Conservation (phyloP, 2,113 vertebrate genomes). For the Brachypteracias leptosomus region DNA sequence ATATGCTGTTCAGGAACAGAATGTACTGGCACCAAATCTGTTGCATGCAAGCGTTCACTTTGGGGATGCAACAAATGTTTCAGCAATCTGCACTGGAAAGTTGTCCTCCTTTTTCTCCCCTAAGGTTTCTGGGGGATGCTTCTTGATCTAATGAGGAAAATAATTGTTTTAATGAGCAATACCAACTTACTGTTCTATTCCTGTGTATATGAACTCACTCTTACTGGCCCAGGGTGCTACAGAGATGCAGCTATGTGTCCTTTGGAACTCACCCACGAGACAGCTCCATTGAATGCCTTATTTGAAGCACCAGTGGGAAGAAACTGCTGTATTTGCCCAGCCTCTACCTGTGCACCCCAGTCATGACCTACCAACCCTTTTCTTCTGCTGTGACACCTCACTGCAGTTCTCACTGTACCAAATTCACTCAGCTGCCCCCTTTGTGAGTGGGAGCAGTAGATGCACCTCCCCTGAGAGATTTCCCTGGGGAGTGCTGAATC, state of each 20-base stretch:
- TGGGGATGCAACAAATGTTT: conserved; percentile 39
- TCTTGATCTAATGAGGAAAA: neutral
- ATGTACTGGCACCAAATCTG: conserved; percentile 47
- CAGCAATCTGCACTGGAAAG: conserved; percentile 23
- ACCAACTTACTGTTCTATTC: neutral
- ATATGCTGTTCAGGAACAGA: conserved; percentile 62
- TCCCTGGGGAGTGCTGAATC: neutral
- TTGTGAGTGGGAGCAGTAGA: neutral
- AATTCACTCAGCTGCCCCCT: neutral
- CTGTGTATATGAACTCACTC: neutral
- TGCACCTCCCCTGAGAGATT: neutral
- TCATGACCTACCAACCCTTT: neutral
- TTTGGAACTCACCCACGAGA: neutral
- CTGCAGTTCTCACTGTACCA: neutral
- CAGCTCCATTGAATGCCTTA: neutral
- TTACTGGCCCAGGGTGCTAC: neutral
- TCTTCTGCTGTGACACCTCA: neutral
- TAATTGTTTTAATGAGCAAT: neutral
- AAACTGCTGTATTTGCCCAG: neutral
- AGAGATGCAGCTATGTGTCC: neutral
- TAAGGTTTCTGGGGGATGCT: neutral
- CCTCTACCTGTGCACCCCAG: neutral
- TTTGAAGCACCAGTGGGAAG: neutral
- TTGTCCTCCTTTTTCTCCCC: neutral
- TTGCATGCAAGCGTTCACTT: conserved; percentile 31